phyloP scores from a whole-genome alignment of 2,888 invertebrate genomes.

The Cerceris rybyensis region DNA sequence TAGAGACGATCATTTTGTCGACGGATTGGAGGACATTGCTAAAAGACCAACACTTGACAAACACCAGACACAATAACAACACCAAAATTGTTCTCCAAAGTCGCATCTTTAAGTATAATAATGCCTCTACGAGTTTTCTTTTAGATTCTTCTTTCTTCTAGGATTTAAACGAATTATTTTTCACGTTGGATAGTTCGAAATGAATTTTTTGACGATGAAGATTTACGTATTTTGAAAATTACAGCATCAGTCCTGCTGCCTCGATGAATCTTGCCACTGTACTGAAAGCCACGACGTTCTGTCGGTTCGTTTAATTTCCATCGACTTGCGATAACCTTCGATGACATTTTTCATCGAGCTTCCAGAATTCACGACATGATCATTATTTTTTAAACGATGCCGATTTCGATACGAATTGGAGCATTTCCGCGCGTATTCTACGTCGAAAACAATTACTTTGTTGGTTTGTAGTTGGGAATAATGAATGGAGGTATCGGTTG shows the following conservation, averaged over 20 bases:
- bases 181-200: background rate
- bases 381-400: background rate
- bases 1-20: slow-evolving; percentile 18
- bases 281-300: slow-evolving; percentile 16
- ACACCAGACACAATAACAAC: slow-evolving; percentile 10
- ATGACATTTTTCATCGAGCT: background rate
- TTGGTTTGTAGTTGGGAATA: too few relatives aligned
- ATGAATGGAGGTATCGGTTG: too few relatives aligned
- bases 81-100: slow-evolving; percentile 37
- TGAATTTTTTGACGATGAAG: background rate
- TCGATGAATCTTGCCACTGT: slow-evolving; percentile 10
- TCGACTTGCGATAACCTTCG: slow-evolving; percentile 34
- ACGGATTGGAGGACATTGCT: slow-evolving; percentile 25
- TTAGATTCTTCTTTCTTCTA: too few relatives aligned
- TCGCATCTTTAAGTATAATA: slow-evolving; percentile 30
- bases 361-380: background rate
- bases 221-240: background rate
- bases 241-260: background rate
- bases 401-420: background rate
- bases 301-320: background rate
- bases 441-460: too few relatives aligned
- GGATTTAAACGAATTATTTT: too few relatives aligned
- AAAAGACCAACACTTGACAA: slow-evolving; percentile 47
- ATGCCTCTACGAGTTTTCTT: background rate
- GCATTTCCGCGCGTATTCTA: too few relatives aligned